These are phyloP conservation scores for Oreonectes daqikongensis DNA, from an alignment of 2,797 vertebrate species.

Conservation along the genomic window DNA sequence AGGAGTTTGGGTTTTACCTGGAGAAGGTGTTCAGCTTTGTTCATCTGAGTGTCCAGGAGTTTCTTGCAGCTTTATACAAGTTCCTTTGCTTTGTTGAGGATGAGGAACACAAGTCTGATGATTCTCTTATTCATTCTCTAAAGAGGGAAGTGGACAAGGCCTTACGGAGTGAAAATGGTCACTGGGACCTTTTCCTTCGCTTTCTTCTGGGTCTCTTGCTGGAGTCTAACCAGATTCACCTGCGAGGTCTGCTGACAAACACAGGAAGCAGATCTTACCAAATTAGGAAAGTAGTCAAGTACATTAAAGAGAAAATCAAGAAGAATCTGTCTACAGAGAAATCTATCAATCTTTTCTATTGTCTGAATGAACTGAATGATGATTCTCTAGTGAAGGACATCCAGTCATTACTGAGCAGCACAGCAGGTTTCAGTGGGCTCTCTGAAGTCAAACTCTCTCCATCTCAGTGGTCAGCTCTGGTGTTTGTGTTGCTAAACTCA, in stretches of 20 bases:
- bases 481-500: neutral
- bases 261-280: neutral
- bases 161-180: neutral
- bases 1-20: neutral
- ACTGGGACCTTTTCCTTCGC: neutral
- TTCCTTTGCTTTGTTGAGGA: neutral
- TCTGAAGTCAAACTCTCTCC: neutral
- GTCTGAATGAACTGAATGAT: neutral
- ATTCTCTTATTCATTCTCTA: neutral
- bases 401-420: neutral
- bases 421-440: neutral
- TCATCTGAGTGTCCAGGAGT: neutral
- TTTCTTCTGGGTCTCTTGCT: neutral
- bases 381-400: neutral
- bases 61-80: neutral
- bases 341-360: neutral
- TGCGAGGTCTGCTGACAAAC: neutral
- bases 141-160: neutral
- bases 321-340: neutral
- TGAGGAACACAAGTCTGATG: neutral
- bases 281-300: neutral
- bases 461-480: neutral
- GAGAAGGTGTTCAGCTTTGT: neutral
- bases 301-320: neutral
- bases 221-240: neutral